Evolutionary conservation across 2,797 vertebrate species (phyloP).

Genomic region (Cuniculus paca): DNA sequence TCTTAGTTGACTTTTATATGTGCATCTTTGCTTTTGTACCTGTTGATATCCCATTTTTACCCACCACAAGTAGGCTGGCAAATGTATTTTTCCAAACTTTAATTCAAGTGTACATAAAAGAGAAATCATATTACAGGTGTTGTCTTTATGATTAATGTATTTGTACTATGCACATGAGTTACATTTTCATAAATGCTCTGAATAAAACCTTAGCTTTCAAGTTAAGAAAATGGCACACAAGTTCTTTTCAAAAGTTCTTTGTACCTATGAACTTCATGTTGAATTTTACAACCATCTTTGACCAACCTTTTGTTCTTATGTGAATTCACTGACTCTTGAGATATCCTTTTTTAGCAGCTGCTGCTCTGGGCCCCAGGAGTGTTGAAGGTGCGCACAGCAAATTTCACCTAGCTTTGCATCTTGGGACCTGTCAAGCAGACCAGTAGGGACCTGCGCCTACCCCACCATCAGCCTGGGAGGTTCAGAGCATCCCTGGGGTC

Average conservation of each 20-base stretch:
- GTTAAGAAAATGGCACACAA: slow-evolving; percentile 13
- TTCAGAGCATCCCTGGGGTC: too few species aligned
- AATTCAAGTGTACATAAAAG: slow-evolving; percentile 62
- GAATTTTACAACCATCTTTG: slow-evolving; percentile 38
- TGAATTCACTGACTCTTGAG: slow-evolving; percentile 76
- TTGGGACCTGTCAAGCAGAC: too few species aligned
- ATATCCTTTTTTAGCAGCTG: too few species aligned
- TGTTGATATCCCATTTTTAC: slow-evolving; percentile 54
- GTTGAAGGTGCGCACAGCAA: too few species aligned
- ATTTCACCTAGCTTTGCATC: too few species aligned
- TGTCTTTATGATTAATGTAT: slow-evolving; percentile 41
- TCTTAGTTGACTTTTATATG: slow-evolving; percentile 47
- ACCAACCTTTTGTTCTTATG: slow-evolving; percentile 65
- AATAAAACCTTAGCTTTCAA: slow-evolving; percentile 63
- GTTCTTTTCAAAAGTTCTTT: slow-evolving; percentile 17
- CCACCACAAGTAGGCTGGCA: slow-evolving; percentile 47
- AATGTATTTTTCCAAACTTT: slow-evolving; percentile 67
- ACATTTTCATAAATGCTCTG: slow-evolving; percentile 72
- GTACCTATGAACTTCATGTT: slow-evolving; percentile 10
- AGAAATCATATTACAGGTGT: slow-evolving; percentile 64
- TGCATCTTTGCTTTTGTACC: not conserved
- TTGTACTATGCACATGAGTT: not conserved
- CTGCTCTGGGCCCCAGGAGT: too few species aligned
- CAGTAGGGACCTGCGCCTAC: too few species aligned
- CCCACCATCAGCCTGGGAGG: too few species aligned